phyloP scores from a whole-genome alignment of 2,113 vertebrate species.

The Chloebia gouldiae region DNA sequence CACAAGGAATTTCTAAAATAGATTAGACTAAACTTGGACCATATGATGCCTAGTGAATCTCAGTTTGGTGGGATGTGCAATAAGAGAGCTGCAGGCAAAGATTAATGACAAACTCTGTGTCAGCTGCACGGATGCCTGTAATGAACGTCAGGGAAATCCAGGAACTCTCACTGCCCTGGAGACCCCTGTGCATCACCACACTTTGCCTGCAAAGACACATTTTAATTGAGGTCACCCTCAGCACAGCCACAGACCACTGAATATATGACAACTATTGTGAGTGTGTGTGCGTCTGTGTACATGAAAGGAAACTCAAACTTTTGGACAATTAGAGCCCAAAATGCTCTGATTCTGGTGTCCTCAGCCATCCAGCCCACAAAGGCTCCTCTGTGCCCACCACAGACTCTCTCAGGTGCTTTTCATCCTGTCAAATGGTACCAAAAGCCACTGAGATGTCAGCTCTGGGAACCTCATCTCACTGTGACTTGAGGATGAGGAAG shows the following conservation, averaged over 20 bases:
- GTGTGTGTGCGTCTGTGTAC: not conserved
- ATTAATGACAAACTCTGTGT: not conserved
- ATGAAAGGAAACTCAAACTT: not conserved
- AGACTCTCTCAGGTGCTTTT: not conserved
- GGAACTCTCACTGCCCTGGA: not conserved
- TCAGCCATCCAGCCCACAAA: not conserved
- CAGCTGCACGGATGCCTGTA: not conserved
- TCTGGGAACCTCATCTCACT: not conserved
- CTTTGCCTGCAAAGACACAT: not conserved
- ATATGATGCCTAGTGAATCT: not conserved
- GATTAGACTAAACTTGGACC: not conserved
- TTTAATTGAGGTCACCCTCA: not conserved
- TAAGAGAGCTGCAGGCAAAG: not conserved
- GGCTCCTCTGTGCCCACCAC: not conserved
- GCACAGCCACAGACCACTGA: not conserved
- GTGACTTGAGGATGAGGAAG: not conserved
- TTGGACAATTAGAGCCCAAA: not conserved
- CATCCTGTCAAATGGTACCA: not conserved
- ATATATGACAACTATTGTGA: not conserved
- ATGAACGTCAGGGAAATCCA: not conserved
- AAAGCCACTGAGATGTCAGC: not conserved
- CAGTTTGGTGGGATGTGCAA: not conserved
- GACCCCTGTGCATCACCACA: fast-evolving
- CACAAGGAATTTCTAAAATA: not conserved
- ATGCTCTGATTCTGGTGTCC: not conserved